These are phyloP conservation scores for Calephelis virginiensis DNA, from an alignment of 1,140 invertebrate species.

Conservation along the genomic window DNA sequence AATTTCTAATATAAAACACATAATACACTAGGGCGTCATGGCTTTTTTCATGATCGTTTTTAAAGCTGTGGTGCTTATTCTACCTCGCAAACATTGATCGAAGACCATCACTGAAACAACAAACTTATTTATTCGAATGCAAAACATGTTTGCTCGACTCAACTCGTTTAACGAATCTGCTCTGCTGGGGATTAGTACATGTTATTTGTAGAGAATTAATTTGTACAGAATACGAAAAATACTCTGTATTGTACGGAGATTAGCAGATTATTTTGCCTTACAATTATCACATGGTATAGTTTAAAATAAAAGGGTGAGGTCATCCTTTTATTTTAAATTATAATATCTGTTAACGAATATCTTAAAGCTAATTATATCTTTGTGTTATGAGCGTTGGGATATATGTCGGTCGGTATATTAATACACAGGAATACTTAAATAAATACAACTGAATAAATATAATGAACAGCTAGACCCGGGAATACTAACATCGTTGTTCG, in stretches of 20 bases:
- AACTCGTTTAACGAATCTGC: conserved; percentile 3
- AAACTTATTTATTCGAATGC: conserved; percentile 2
- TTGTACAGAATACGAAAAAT: conserved; percentile 6
- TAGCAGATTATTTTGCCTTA: neutral
- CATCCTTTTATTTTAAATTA: no score
- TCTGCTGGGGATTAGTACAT: conserved; percentile 7
- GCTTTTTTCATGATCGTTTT: neutral
- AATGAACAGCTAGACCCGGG: no score
- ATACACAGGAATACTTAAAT: no score
- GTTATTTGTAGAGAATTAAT: conserved; percentile 8
- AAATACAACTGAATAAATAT: no score
- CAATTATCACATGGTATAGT: neutral
- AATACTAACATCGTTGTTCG: no score
- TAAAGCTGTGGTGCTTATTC: neutral
- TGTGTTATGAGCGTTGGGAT: no score
- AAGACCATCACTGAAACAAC: neutral
- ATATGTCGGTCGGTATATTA: no score
- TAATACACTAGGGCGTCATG: no score
- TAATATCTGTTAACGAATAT: no score
- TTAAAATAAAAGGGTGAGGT: no score
- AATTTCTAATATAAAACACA: no score
- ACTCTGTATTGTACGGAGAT: neutral
- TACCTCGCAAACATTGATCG: neutral
- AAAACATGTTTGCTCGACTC: conserved; percentile 6
- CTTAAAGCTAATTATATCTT: no score